phyloP scores from a whole-genome alignment of 2,797 vertebrate genomes.

The Ptychobarbus kaznakovi region DNA sequence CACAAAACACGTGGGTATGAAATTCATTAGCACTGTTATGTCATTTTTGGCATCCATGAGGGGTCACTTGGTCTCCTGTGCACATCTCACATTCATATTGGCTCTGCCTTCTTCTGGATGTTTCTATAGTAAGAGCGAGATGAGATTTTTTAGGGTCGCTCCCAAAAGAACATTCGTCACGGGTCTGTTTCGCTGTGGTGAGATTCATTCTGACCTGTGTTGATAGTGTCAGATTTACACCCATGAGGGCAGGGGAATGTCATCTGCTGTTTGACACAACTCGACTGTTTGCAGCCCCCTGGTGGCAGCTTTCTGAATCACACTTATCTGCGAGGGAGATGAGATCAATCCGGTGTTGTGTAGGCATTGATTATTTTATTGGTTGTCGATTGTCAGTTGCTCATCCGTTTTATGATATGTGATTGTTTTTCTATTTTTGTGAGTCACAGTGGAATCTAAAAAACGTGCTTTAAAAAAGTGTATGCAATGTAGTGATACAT shows the following conservation, averaged over 20 bases:
- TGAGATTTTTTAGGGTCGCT: not conserved
- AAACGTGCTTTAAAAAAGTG: not conserved
- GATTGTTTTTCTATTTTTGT: not conserved
- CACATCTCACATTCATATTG: slow-evolving; percentile 22
- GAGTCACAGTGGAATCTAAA: not conserved
- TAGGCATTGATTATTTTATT: slow-evolving; percentile 6
- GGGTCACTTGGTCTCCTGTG: slow-evolving; percentile 25
- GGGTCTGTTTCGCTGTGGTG: slow-evolving; percentile 5
- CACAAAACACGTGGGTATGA: not conserved
- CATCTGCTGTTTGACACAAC: not conserved
- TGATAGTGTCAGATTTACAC: slow-evolving; percentile 35
- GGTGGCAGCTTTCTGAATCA: slow-evolving; percentile 47
- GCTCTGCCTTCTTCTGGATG: slow-evolving; percentile 30
- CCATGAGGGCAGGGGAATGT: slow-evolving; percentile 26
- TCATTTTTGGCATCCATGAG: slow-evolving; percentile 3
- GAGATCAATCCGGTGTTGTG: not conserved
- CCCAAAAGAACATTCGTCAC: not conserved
- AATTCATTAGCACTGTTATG: slow-evolving; percentile 24
- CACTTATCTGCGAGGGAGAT: not conserved
- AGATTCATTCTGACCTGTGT: slow-evolving; percentile 39
- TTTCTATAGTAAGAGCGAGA: slow-evolving; percentile 1
- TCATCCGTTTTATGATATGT: not conserved
- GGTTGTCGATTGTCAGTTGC: not conserved
- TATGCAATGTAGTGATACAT: too few species aligned
- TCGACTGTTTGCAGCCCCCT: slow-evolving; percentile 51